phyloP scores from a whole-genome alignment of 2,113 vertebrate genomes.

The Neolamprologus variostigma region DNA sequence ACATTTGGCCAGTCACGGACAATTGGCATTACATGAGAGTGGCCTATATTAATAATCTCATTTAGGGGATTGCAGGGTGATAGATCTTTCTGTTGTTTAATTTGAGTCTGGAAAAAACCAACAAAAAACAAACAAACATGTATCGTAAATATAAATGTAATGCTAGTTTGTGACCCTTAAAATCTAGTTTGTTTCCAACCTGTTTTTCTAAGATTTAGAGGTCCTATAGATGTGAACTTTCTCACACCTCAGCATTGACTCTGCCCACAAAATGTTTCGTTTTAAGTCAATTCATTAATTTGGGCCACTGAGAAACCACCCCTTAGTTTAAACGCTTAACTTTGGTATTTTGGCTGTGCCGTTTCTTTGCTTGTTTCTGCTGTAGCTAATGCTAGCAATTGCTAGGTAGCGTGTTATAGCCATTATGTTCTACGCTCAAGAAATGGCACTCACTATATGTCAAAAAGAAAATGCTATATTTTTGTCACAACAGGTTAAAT shows the following conservation, averaged over 20 bases:
- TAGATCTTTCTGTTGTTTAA: not conserved
- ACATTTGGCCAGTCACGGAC: constrained; percentile 6
- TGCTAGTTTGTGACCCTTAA: not conserved
- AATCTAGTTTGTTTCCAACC: not conserved
- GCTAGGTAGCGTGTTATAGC: not conserved
- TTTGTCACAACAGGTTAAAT: not conserved
- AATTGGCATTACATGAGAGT: not conserved
- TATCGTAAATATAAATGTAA: not conserved
- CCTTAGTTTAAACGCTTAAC: not conserved
- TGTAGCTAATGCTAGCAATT: not conserved
- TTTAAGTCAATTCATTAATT: not conserved
- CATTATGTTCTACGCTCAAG: not conserved
- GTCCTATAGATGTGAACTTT: not conserved
- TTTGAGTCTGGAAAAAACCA: not conserved
- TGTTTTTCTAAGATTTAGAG: not conserved
- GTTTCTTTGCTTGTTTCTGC: not conserved
- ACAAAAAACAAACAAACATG: fast-evolving
- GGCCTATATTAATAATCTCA: not conserved
- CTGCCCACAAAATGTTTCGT: not conserved
- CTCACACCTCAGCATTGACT: not conserved
- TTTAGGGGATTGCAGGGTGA: not conserved
- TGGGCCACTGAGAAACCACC: not conserved
- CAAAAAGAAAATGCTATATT: not conserved
- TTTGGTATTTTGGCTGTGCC: not conserved
- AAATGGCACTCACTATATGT: not conserved